These are phyloP conservation scores for Trididemnum clinides DNA, from an alignment of 23 tunicate genomes.

Conservation along the genomic window DNA sequence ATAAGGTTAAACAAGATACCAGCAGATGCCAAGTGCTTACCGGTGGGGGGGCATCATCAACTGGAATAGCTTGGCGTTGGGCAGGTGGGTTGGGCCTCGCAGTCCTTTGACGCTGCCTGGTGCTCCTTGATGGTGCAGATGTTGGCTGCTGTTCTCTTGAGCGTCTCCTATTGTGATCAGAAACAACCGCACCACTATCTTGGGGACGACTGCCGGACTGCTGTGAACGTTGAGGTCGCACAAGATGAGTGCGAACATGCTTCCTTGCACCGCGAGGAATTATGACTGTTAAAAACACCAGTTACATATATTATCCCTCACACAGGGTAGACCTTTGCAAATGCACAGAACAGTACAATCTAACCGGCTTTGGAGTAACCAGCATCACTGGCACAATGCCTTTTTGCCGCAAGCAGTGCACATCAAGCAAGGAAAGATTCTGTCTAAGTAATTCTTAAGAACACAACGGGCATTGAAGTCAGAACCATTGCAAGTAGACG, in stretches of 20 bases:
- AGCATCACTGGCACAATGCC: no score
- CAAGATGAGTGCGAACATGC: constrained; percentile 75
- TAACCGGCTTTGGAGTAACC: no score
- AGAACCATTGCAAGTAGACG: no score
- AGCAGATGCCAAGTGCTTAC: neutral
- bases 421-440: no score
- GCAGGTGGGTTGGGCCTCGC: neutral
- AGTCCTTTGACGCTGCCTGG: neutral
- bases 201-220: no score
- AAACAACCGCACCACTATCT: neutral
- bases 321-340: no score
- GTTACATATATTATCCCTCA: no score
- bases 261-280: constrained; percentile 47
- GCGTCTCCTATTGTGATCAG: neutral
- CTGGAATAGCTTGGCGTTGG: neutral
- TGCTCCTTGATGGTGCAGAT: neutral
- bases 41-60: neutral
- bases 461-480: no score
- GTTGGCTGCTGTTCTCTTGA: neutral
- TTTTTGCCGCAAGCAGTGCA: no score
- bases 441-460: no score
- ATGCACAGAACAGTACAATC: no score
- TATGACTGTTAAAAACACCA: constrained; percentile 59
- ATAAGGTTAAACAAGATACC: no score
- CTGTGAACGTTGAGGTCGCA: constrained; percentile 8